These are phyloP conservation scores for Euleptes europaea DNA, from an alignment of 2,113 vertebrate genomes.

Conservation along the genomic window DNA sequence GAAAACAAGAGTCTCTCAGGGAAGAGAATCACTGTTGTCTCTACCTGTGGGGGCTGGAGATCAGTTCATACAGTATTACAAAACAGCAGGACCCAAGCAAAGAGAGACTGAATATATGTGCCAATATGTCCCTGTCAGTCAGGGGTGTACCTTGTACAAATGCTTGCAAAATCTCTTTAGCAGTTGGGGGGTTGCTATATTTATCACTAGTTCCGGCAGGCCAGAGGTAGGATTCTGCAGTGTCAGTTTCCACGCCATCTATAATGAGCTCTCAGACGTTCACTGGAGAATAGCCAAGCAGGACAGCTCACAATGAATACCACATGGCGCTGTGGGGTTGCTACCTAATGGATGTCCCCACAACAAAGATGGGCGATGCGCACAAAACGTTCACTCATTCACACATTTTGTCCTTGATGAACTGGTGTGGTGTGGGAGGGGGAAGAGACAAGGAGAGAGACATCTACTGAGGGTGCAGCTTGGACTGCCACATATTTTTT, in stretches of 20 bases:
- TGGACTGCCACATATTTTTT: not conserved
- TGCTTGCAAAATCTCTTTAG: constrained; percentile 28
- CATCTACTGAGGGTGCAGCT: not conserved
- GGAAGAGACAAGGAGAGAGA: no score
- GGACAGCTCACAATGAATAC: not conserved
- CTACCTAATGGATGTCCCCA: not conserved
- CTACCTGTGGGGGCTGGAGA: not conserved
- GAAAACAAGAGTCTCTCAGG: not conserved
- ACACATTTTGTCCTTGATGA: not conserved
- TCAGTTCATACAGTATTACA: constrained; percentile 51
- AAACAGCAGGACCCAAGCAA: constrained; percentile 9
- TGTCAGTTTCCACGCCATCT: not conserved
- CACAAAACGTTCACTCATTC: not conserved
- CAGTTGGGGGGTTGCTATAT: constrained; percentile 55
- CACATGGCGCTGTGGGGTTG: no score
- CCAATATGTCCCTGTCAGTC: constrained; percentile 73
- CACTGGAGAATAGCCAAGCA: not conserved
- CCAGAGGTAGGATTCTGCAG: not conserved
- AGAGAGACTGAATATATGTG: not conserved
- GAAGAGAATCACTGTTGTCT: constrained; percentile 5
- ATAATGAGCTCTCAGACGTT: not conserved
- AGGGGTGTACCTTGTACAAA: not conserved
- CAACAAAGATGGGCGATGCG: fast-evolving
- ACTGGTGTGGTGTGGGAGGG: fast-evolving
- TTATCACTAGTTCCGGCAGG: constrained; percentile 41